phyloP scores from a whole-genome alignment of 30 jellyfish, hydroid and myxozoan genomes.

The Aurelia sp. region DNA sequence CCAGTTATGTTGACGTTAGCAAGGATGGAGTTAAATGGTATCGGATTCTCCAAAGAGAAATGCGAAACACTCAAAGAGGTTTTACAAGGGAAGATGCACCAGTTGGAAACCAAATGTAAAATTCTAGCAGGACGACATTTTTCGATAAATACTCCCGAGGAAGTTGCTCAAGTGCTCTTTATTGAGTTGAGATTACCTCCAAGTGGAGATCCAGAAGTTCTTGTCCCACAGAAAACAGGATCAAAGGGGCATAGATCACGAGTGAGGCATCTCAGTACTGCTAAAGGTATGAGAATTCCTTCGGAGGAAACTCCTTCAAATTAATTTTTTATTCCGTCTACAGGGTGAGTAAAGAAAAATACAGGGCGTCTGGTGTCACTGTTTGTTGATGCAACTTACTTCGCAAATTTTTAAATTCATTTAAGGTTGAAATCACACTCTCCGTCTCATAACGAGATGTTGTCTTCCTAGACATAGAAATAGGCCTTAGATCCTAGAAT shows the following conservation, averaged over 20 bases:
- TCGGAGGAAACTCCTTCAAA: no score
- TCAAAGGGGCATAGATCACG: constrained; percentile 33
- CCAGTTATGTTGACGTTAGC: constrained; percentile 79
- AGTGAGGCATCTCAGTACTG: constrained; percentile 85
- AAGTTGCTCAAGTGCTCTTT: constrained; percentile 89
- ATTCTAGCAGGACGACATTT: constrained; percentile 64
- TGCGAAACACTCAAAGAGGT: constrained; percentile 65
- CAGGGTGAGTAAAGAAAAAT: no score
- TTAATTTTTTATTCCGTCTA: no score
- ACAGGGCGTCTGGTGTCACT: no score
- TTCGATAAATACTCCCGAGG: constrained; percentile 84
- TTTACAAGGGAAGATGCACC: constrained; percentile 39
- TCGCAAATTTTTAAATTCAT: no score
- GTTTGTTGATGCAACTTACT: no score
- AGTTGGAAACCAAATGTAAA: constrained; percentile 75
- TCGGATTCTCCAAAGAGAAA: constrained; percentile 79
- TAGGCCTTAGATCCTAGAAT: no score
- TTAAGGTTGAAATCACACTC: no score
- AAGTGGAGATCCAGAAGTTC: constrained; percentile 64
- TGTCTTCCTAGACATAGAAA: no score
- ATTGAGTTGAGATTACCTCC: constrained; percentile 85
- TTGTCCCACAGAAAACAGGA: constrained; percentile 46
- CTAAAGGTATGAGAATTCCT: constrained; percentile 51
- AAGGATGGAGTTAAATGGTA: constrained; percentile 78
- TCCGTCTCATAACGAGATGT: no score